Evolutionary conservation across 2,113 vertebrate species (phyloP).

Genomic region (Lucifuga dentata): DNA sequence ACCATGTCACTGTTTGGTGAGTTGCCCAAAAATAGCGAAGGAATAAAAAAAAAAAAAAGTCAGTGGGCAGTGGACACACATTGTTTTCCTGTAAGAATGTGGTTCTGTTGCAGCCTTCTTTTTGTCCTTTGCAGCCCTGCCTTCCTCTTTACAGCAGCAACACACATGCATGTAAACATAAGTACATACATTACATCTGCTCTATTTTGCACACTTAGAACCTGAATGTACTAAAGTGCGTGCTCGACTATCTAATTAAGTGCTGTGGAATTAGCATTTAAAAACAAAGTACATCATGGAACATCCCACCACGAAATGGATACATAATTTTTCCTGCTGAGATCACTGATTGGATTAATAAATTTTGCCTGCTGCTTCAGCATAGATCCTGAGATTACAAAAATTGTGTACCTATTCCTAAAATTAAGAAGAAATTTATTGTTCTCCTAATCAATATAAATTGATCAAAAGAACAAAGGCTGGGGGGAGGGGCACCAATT

Average conservation of each 20-base stretch:
- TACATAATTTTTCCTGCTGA: slow-evolving; percentile 67
- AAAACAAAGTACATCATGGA: slow-evolving; percentile 65
- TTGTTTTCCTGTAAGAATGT: slow-evolving; percentile 48
- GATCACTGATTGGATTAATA: slow-evolving; percentile 72
- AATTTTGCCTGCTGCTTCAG: slow-evolving; percentile 68
- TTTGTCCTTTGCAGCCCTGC: slow-evolving; percentile 52
- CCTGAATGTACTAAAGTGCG: slow-evolving; percentile 92
- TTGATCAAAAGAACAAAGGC: slow-evolving; percentile 50
- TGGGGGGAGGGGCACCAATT: slow-evolving; percentile 35
- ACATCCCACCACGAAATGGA: slow-evolving; percentile 69
- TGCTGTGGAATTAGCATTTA: slow-evolving; percentile 89
- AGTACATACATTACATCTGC: slow-evolving; percentile 80
- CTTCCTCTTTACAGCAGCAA: slow-evolving; percentile 77
- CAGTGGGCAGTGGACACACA: slow-evolving; percentile 62
- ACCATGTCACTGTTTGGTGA: slow-evolving; percentile 45
- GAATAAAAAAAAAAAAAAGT: slow-evolving; percentile 38
- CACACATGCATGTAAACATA: slow-evolving; percentile 80
- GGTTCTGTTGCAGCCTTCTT: slow-evolving; percentile 64
- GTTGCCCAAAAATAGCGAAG: slow-evolving; percentile 27
- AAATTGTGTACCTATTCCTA: slow-evolving; percentile 59
- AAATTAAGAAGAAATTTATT: slow-evolving; percentile 28
- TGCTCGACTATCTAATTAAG: slow-evolving; percentile 90
- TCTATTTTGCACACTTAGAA: slow-evolving; percentile 78
- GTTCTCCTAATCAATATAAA: slow-evolving; percentile 43
- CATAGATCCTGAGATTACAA: slow-evolving; percentile 79